Evolutionary conservation across 2,113 vertebrate genomes (phyloP), one percentile per base, ranked within the genome.

Genomic region (Turdus rufiventris): DNA sequence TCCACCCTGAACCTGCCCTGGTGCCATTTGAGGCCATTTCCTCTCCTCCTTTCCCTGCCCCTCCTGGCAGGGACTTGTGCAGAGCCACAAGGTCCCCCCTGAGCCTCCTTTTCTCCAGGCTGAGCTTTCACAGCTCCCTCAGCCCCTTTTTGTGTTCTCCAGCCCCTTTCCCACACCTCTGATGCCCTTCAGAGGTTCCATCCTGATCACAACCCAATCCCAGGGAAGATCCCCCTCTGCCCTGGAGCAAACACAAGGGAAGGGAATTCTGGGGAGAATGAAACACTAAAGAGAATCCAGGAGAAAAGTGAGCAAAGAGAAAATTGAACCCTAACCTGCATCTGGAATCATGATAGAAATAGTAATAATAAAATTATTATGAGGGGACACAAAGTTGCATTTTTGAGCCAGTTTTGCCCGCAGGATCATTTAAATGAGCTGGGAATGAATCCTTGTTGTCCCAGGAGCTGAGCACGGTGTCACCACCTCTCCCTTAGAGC

Each of bases 381-480:
- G 0, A 3, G 24, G 28, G 16, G 16, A 56, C 6, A 23, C 50
- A 43, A 75, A 60, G 6, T 9, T 85, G 38, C 26, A 1, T 63
- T 78, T 78, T 68, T 3, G 20, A 33, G n/a, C 12, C 25, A 50
- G 10, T 84, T 91, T 62, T 86, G 7, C 23, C 60, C 58, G 43
- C 61, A 29, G 65, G 45, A 34, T 4, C 9, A 11, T 14, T 5
- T 16, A 6, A 67, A 16, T 0, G 10, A 68, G 12, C 19, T 3
- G 12, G 50, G 72, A 50, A 45, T 3, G 24, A 21, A 26, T 57
- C 1, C 1, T 3, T 0, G 1, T 4, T 31, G 14, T 25, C 54
- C 60, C 38, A 66, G 42, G 31, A 84, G 43, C 31, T 28, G 23
- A 66, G 42, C 23, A 9, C 4, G 14, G 21, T 0, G 3, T 15